Conservation (phyloP, 2,888 invertebrate species). For the Syrista parreyssii region DNA sequence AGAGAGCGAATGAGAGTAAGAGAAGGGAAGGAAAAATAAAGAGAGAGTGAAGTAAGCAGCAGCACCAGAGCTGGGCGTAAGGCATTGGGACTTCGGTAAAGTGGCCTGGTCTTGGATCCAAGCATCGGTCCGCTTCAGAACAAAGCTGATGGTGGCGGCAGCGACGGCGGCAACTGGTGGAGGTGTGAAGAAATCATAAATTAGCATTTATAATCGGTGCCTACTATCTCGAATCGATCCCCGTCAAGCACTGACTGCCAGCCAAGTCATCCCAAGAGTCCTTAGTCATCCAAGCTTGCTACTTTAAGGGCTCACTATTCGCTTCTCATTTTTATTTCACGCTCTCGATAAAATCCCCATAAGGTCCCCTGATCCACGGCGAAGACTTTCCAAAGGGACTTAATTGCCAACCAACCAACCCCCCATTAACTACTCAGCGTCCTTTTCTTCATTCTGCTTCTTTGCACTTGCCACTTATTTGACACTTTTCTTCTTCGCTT, state of each 20-base stretch:
- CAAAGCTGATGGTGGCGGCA: neutral
- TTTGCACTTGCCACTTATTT: neutral
- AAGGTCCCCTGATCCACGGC: neutral
- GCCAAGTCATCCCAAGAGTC: slow-evolving; percentile 39
- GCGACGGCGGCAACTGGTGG: slow-evolving; percentile 11
- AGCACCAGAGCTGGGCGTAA: neutral
- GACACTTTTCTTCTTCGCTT: neutral
- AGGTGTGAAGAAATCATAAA: slow-evolving; percentile 52
- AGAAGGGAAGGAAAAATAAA: slow-evolving; percentile 8
- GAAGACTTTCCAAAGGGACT: neutral
- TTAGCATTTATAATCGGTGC: slow-evolving; percentile 55
- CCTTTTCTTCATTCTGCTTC: neutral
- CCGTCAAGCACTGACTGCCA: slow-evolving; percentile 36
- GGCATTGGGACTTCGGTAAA: neutral
- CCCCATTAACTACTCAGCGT: neutral
- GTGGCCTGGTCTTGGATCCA: neutral
- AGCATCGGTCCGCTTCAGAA: slow-evolving; percentile 3
- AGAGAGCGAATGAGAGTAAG: slow-evolving; percentile 20
- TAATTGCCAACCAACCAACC: neutral
- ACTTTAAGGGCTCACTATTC: neutral
- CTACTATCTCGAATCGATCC: slow-evolving; percentile 42
- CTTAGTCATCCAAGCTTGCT: slow-evolving; percentile 32
- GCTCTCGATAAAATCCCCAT: neutral
- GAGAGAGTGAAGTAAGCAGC: neutral
- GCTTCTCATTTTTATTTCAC: neutral